These are phyloP conservation scores for Drosophila aff. DNA, from an alignment of 1,140 invertebrate species.

Conservation along the genomic window DNA sequence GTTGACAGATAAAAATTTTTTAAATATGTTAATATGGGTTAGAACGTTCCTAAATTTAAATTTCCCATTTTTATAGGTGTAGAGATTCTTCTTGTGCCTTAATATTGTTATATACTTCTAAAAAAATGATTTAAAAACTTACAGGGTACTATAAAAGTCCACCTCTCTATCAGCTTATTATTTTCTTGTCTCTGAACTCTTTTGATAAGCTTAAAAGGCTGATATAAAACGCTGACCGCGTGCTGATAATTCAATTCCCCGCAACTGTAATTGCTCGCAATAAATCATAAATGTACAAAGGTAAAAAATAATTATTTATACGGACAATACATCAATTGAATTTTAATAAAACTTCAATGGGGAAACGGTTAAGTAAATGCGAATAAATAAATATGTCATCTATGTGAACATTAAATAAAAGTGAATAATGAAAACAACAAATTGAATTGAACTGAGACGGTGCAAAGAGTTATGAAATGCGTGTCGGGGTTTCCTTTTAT, in stretches of 20 bases:
- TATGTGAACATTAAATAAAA: slow-evolving; percentile 26
- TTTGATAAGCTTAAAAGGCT: slow-evolving; percentile 40
- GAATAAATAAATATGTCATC: slow-evolving; percentile 21
- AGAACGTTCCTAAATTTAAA: background rate
- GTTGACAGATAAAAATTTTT: too few relatives aligned
- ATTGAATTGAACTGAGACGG: background rate
- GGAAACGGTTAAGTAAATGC: slow-evolving; percentile 7
- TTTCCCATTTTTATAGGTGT: background rate
- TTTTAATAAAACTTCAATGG: slow-evolving; percentile 5
- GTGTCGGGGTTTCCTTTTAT: background rate
- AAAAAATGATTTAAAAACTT: background rate
- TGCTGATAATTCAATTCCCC: slow-evolving; percentile 42
- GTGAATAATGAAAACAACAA: slow-evolving; percentile 1
- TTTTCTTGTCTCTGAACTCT: slow-evolving; percentile 33
- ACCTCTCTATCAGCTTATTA: background rate
- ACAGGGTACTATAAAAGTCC: background rate
- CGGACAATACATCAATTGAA: slow-evolving; percentile 27
- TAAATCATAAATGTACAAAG: slow-evolving; percentile 42
- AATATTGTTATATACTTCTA: too few relatives aligned
- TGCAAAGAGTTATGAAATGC: background rate
- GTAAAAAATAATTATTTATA: slow-evolving; percentile 20
- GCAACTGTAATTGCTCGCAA: slow-evolving; percentile 33
- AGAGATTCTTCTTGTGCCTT: background rate
- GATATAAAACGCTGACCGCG: slow-evolving; percentile 51
- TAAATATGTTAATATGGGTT: background rate